Evolutionary conservation across 1,140 invertebrate species (phyloP), one percentile per base, ranked within the genome.

Genomic region (Brachionus rotundiformis): DNA sequence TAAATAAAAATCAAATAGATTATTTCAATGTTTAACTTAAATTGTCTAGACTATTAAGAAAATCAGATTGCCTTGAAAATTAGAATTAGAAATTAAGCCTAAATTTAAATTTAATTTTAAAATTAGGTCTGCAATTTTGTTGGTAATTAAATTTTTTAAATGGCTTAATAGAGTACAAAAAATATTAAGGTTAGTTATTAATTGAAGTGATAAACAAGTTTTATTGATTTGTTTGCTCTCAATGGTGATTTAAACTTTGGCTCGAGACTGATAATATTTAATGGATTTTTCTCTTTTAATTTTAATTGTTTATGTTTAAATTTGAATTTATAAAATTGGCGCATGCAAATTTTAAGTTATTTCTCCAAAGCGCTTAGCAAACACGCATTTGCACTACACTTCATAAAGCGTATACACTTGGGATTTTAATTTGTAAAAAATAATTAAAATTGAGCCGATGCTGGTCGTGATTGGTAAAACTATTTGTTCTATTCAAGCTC

Each of bases 271-370:
- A 23, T 49, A 19, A 19, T 49, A 49, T 19, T 23, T 54, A 16
- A 54, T 54, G 47, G 47, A 54, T 54, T 54, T 19, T 54, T 54
- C 47, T 16, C 23, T 54, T 54, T 1, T 54, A 8, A 8, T 54
- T 54, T 54, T 7, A n/a, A n/a, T n/a, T n/a, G n/a, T n/a, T n/a
- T n/a, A n/a, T 54, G 47, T 16, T 54, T 6, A 54, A 19, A 54
- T 54, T 54, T 54, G 1, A 25, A 54, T 49, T 47, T 49, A 23
- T 19, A 54, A 54, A 54, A 54, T 68, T 68, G 36, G 16, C 63
- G 63, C 63, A 68, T 68, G 63, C 63, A 68, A 68, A 63, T 63
- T 63, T 63, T 11, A 63, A 68, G 19, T 19, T 36, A n/a, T 68
- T 33, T 25, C 7, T 25, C 19, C 11, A 19, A 19, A 33, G 16